These are phyloP conservation scores for Gymnogyps californianus DNA, from an alignment of 2,113 vertebrate genomes.

Conservation along the genomic window DNA sequence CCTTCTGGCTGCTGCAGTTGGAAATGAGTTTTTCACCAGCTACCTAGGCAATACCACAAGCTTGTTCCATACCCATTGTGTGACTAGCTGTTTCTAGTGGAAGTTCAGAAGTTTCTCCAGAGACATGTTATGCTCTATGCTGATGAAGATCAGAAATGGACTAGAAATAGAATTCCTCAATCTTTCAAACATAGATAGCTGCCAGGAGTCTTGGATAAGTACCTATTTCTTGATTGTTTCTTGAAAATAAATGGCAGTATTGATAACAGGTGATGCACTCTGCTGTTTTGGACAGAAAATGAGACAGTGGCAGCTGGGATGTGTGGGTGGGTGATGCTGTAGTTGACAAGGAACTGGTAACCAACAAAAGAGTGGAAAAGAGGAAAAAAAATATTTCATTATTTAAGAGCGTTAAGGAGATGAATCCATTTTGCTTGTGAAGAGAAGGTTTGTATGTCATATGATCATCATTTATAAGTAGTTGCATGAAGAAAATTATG, in stretches of 20 bases:
- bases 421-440: not conserved
- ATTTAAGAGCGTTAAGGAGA: not conserved
- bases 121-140: not conserved
- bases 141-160: not conserved
- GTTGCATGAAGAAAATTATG: not conserved
- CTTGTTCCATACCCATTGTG: not conserved
- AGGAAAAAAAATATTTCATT: not conserved
- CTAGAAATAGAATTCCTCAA: not conserved
- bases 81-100: not conserved
- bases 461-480: not conserved
- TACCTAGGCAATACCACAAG: not conserved
- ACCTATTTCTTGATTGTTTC: conserved; percentile 14
- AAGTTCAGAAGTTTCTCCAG: not conserved
- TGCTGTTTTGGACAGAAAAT: not conserved
- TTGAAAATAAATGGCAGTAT: not conserved
- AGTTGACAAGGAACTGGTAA: conserved; percentile 5
- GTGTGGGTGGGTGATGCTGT: not conserved
- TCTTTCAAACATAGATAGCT: not conserved
- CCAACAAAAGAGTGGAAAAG: not conserved
- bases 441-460: not conserved
- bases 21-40: not conserved
- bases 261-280: conserved; percentile 28
- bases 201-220: not conserved
- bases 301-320: conserved; percentile 5
- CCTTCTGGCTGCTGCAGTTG: not conserved